Conservation (phyloP, 2,113 vertebrate species). For the Colinus virginianus region DNA sequence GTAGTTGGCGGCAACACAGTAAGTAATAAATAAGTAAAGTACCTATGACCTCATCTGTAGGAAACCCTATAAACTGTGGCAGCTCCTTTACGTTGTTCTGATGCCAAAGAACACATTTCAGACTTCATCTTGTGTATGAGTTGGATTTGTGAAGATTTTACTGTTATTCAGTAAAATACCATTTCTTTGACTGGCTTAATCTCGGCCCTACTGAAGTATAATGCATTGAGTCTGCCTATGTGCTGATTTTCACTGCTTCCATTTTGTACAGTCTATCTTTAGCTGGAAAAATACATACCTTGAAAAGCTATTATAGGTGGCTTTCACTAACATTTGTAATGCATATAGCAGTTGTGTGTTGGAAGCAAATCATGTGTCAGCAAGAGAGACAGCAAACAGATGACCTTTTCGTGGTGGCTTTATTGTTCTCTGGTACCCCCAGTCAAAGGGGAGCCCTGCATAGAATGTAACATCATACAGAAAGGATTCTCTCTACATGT, state of each 20-base stretch:
- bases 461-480: neutral
- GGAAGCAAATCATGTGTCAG: neutral
- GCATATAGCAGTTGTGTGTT: neutral
- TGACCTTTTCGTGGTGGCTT: neutral
- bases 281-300: slow-evolving; percentile 15
- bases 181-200: neutral
- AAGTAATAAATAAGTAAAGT: neutral
- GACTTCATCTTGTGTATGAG: slow-evolving; percentile 7
- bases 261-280: neutral
- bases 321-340: neutral
- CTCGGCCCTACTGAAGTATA: neutral
- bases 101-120: slow-evolving; percentile 47
- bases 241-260: slow-evolving; percentile 31
- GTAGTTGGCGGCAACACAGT: neutral
- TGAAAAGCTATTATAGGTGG: neutral
- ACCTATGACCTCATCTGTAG: slow-evolving; percentile 43
- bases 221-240: neutral
- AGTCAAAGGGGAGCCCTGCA: neutral
- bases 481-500: neutral
- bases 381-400: neutral
- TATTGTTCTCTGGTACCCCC: neutral
- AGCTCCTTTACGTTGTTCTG: slow-evolving; percentile 18
- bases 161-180: slow-evolving; percentile 32
- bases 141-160: slow-evolving; percentile 13
- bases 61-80: slow-evolving; percentile 27